Conservation (phyloP, 2,797 vertebrate species). For the Sebastolobus altivelis region DNA sequence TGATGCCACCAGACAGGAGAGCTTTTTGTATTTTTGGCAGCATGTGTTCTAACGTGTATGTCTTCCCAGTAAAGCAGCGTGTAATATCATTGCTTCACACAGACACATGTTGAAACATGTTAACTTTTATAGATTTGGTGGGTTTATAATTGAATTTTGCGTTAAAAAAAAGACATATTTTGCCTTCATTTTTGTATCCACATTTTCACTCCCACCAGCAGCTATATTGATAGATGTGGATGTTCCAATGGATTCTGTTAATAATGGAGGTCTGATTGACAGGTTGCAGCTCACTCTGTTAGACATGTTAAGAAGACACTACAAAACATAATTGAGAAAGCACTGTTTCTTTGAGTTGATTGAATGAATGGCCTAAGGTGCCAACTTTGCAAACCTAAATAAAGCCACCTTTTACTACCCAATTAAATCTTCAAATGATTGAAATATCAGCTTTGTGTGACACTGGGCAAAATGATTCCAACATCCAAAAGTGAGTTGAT, state of each 20-base stretch:
- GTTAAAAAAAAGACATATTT: background rate
- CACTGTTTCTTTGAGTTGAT: background rate
- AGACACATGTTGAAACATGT: background rate
- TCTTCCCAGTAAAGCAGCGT: background rate
- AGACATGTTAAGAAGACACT: background rate
- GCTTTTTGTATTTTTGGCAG: conserved; percentile 14
- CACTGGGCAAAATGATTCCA: background rate
- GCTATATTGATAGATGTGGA: background rate
- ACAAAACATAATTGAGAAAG: background rate
- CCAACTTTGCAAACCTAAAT: background rate
- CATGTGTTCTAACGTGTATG: background rate
- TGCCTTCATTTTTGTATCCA: background rate
- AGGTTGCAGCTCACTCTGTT: background rate
- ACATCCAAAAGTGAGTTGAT: background rate
- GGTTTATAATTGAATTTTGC: background rate
- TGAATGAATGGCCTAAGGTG: background rate
- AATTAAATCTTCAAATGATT: background rate
- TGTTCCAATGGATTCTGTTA: background rate
- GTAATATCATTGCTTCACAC: background rate
- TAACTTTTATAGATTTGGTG: background rate
- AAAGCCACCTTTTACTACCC: background rate
- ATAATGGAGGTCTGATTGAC: conserved; percentile 15
- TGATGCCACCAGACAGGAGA: conserved; percentile 24
- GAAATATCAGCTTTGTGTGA: background rate
- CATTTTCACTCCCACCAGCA: background rate